Conservation (phyloP, 1,140 invertebrate species). For the Penaeus vannamei region DNA sequence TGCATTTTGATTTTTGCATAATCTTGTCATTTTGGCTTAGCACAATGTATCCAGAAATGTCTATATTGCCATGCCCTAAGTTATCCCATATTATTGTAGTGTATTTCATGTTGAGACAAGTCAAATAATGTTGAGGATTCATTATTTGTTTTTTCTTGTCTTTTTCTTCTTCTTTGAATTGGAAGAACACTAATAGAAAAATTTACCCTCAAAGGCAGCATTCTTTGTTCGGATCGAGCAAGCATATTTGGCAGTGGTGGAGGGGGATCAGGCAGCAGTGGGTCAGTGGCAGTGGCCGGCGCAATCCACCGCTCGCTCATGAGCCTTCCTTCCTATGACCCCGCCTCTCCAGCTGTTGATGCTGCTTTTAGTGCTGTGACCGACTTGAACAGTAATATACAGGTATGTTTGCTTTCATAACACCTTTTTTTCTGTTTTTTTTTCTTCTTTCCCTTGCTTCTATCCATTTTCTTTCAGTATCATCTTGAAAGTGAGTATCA, state of each 20-base stretch:
- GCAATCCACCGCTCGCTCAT: conserved; percentile 26
- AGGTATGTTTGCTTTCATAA: not conserved
- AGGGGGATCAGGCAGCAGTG: not conserved
- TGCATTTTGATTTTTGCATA: no score
- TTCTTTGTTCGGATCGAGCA: no score
- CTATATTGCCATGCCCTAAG: no score
- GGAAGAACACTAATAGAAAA: no score
- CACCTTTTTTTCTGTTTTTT: not conserved
- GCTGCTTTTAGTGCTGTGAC: conserved; percentile 34
- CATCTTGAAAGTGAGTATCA: not conserved
- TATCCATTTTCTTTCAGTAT: not conserved
- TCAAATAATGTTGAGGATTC: no score
- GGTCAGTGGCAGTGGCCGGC: conserved; percentile 44
- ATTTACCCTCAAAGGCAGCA: no score
- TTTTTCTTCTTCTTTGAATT: no score
- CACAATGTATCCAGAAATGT: no score
- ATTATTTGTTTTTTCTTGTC: no score
- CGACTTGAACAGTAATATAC: conserved; percentile 11
- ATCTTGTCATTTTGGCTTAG: no score
- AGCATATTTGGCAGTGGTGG: not conserved
- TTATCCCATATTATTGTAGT: no score
- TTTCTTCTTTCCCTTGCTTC: not conserved
- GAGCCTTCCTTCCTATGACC: not conserved
- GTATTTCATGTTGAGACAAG: no score
- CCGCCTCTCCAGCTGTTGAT: not conserved